phyloP scores from a whole-genome alignment of 1,140 invertebrate species.

The Drosophila tropicalis region DNA sequence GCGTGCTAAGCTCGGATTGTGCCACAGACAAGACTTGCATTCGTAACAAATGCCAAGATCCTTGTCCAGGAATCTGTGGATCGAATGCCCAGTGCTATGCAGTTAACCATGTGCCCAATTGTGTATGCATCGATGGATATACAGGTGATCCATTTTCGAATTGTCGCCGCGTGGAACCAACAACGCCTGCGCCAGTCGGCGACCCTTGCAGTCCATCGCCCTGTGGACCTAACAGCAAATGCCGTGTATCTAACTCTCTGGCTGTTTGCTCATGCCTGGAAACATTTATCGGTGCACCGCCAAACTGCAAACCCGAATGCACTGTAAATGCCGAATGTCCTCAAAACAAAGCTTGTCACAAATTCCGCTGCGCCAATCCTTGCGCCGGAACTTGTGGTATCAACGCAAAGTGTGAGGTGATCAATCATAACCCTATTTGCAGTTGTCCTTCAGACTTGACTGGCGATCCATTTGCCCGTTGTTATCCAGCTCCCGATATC shows the following conservation, averaged over 20 bases:
- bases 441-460: constrained; percentile 88
- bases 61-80: constrained; percentile 90
- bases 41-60: constrained; percentile 90
- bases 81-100: constrained; percentile 89
- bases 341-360: constrained; percentile 88
- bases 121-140: constrained; percentile 88
- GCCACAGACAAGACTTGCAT: constrained; percentile 88
- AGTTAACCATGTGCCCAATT: constrained; percentile 89
- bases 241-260: constrained; percentile 87
- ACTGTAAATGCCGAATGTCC: constrained; percentile 89
- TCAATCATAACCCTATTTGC: constrained; percentile 90
- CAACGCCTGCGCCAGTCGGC: constrained; percentile 85
- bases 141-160: constrained; percentile 91
- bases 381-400: constrained; percentile 88
- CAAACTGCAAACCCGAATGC: constrained; percentile 89
- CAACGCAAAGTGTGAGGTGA: constrained; percentile 87
- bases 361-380: constrained; percentile 89
- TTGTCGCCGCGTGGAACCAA: constrained; percentile 85
- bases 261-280: constrained; percentile 92
- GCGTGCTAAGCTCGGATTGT: constrained; percentile 91
- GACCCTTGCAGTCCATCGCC: constrained; percentile 91
- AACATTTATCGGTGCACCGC: constrained; percentile 87
- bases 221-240: constrained; percentile 92
- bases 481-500: constrained; percentile 83
- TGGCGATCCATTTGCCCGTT: constrained; percentile 89